A percentile compares a stretch with the other conserved stretches of the same genome.
phyloP scores from a whole-genome alignment of 2,113 vertebrate species.

The Geothlypis trichas region DNA sequence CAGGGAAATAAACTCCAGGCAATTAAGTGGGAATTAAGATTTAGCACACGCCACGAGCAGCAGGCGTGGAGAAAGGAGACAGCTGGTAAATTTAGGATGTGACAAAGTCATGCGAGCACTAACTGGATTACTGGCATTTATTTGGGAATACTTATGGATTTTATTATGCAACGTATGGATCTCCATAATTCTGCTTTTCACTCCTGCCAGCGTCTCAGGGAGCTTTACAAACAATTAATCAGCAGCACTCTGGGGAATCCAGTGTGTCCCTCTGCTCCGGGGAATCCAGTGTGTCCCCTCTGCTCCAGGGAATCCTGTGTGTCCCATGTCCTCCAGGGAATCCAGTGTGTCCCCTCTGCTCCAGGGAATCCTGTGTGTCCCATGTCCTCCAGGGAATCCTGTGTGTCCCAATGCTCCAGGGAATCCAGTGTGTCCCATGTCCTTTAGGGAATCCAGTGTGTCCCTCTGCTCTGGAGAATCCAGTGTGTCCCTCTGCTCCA shows the following conservation, averaged over 20 bases:
- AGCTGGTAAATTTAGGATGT: slow-evolving; percentile 42
- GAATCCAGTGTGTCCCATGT: not conserved
- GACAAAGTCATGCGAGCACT: not conserved
- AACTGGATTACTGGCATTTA: slow-evolving; percentile 56
- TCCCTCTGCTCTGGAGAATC: not conserved
- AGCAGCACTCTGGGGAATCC: not conserved
- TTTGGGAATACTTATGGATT: slow-evolving; percentile 41
- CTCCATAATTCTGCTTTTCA: slow-evolving; percentile 41
- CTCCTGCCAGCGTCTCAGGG: not conserved
- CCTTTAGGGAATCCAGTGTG: too few species aligned
- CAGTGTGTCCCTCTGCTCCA: not conserved
- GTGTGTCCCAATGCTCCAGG: not conserved
- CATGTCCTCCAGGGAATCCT: rapidly evolving
- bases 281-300: not conserved
- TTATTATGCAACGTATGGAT: slow-evolving; percentile 43
- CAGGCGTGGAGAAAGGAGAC: not conserved
- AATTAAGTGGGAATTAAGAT: slow-evolving; percentile 47
- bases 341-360: not conserved
- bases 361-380: not conserved
- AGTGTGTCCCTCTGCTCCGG: not conserved
- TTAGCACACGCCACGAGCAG: not conserved
- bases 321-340: not conserved
- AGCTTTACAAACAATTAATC: slow-evolving; percentile 23
- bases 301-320: not conserved
- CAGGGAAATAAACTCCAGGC: slow-evolving; percentile 25